A percentile compares a stretch with the other conserved stretches of the same genome.
Conservation (phyloP, 2,888 invertebrate species). For the Drosophila prostipennis region DNA sequence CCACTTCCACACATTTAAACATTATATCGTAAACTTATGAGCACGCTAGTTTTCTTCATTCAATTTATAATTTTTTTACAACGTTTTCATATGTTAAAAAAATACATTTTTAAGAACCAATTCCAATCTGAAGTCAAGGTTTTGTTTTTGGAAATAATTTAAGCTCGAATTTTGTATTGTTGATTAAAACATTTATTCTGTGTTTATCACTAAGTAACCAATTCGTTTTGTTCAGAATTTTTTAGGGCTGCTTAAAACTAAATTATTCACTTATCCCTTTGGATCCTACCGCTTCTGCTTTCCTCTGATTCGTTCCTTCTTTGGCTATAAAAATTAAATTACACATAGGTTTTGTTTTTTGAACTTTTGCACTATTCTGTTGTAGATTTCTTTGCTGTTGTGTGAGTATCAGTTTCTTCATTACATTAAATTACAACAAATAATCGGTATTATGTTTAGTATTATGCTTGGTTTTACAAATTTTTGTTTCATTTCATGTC, state of each 20-base stretch:
- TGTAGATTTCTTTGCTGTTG: slow-evolving; percentile 52
- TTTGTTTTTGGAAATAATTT: slow-evolving; percentile 64
- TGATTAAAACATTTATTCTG: slow-evolving; percentile 52
- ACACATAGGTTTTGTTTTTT: slow-evolving; percentile 65
- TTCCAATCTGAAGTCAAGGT: slow-evolving; percentile 4
- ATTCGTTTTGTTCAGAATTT: slow-evolving; percentile 45
- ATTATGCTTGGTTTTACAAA: slow-evolving; percentile 61
- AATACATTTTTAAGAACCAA: slow-evolving; percentile 18
- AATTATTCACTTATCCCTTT: slow-evolving; percentile 44
- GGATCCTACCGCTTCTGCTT: slow-evolving; percentile 6
- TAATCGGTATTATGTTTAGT: slow-evolving; percentile 50
- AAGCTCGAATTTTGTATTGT: slow-evolving; percentile 69
- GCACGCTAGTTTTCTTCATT: slow-evolving; percentile 27
- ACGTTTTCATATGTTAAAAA: slow-evolving; percentile 15
- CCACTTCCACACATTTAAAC: slow-evolving; percentile 47
- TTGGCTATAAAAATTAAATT: slow-evolving; percentile 84
- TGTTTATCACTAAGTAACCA: slow-evolving; percentile 47
- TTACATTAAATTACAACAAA: slow-evolving; percentile 66
- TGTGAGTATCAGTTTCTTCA: slow-evolving; percentile 38
- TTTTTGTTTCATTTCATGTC: slow-evolving; percentile 50
- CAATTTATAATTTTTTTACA: slow-evolving; percentile 26
- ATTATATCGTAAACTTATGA: slow-evolving; percentile 42
- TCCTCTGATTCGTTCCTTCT: slow-evolving; percentile 54
- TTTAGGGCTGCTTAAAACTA: slow-evolving; percentile 71
- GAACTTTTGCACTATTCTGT: slow-evolving; percentile 73